phyloP scores from a whole-genome alignment of 2,797 vertebrate species.

The Chromobotia macracanthus region DNA sequence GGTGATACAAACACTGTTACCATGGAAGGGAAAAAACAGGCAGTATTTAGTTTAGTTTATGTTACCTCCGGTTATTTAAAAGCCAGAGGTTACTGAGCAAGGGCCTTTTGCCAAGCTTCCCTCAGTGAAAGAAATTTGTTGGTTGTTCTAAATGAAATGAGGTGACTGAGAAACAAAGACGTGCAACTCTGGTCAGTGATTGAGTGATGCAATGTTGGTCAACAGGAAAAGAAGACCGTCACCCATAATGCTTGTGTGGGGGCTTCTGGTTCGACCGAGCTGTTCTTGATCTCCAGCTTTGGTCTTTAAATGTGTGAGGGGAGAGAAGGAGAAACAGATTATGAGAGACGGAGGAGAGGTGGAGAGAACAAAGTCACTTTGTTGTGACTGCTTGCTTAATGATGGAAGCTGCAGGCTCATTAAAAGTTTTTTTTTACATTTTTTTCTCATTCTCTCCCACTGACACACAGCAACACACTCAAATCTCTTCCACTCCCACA shows the following conservation, averaged over 20 bases:
- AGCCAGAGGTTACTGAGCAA: not conserved
- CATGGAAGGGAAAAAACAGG: not conserved
- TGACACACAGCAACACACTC: constrained; percentile 13
- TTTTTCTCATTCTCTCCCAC: constrained; percentile 27
- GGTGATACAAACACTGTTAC: not conserved
- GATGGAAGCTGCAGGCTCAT: constrained; percentile 57
- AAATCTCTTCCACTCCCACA: constrained; percentile 23
- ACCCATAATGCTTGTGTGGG: constrained; percentile 5
- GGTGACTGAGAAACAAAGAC: constrained; percentile 4
- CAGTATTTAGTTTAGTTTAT: not conserved
- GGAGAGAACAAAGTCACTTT: constrained; percentile 57
- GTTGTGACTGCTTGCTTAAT: constrained; percentile 59
- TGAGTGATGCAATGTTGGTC: constrained; percentile 16
- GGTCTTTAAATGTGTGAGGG: constrained; percentile 40
- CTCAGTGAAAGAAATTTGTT: constrained; percentile 6
- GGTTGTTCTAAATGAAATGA: constrained; percentile 24
- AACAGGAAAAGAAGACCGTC: constrained; percentile 27
- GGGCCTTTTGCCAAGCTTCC: not conserved
- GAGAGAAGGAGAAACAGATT: constrained; percentile 19
- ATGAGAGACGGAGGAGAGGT: constrained; percentile 40
- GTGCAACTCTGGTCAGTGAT: not conserved
- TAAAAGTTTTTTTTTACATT: constrained; percentile 47
- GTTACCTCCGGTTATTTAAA: constrained; percentile 4
- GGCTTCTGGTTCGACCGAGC: constrained; percentile 35
- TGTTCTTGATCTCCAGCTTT: constrained; percentile 51